phyloP scores from a whole-genome alignment of 2,888 invertebrate genomes.

The Eupithecia insigniata region DNA sequence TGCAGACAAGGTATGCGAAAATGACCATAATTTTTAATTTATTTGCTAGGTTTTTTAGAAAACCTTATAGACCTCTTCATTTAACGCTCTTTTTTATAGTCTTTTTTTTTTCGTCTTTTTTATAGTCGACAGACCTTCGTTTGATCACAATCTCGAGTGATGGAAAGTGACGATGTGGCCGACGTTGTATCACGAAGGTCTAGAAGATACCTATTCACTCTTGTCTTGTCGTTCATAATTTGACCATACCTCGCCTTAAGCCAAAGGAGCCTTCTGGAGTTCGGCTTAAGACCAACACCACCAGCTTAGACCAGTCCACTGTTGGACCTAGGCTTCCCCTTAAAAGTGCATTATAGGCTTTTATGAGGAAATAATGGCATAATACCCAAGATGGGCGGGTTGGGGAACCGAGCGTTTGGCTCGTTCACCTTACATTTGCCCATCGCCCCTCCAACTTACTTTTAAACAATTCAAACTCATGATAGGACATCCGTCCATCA shows the following conservation, averaged over 20 bases:
- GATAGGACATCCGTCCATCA: constrained; percentile 38
- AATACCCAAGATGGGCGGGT: not conserved
- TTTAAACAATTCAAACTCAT: not conserved
- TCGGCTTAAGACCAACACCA: not conserved
- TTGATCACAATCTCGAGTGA: too few species aligned
- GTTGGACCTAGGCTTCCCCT: not conserved
- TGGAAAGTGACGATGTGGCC: too few species aligned
- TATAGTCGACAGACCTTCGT: too few species aligned
- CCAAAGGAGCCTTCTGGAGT: too few species aligned
- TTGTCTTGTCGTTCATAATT: too few species aligned
- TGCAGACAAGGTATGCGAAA: not conserved
- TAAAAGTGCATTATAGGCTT: not conserved
- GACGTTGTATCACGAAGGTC: too few species aligned
- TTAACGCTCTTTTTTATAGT: too few species aligned
- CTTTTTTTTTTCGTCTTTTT: too few species aligned
- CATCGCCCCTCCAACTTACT: not conserved
- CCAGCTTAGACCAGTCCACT: not conserved
- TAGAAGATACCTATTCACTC: too few species aligned
- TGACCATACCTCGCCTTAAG: too few species aligned
- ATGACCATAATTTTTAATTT: not conserved
- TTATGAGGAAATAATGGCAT: not conserved
- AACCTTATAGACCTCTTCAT: too few species aligned
- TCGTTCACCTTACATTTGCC: not conserved
- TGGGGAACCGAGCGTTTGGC: not conserved
- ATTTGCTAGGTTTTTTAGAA: not conserved